phyloP scores from a whole-genome alignment of 2,888 invertebrate species.

The Nymphalis urticae region DNA sequence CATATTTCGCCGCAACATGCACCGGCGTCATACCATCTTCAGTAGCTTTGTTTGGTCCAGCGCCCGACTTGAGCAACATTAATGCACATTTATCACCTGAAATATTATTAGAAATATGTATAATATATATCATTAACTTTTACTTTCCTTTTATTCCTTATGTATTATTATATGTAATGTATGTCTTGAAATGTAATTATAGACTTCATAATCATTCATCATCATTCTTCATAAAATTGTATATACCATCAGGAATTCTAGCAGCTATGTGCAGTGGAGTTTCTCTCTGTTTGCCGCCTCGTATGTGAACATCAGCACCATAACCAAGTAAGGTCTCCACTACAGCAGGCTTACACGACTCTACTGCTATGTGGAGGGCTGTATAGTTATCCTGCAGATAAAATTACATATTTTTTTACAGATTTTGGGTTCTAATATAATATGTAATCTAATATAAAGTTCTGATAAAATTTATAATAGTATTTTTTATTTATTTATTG shows the following conservation, averaged over 20 bases:
- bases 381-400: constrained; percentile 95
- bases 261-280: constrained; percentile 99
- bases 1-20: constrained; percentile 96
- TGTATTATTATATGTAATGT: too few relatives aligned
- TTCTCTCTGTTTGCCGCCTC: constrained; percentile 93
- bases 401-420: neutral
- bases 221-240: too few relatives aligned
- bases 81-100: constrained; percentile 88
- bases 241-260: constrained; percentile 86
- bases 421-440: too few relatives aligned
- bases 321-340: constrained; percentile 97
- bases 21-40: constrained; percentile 98
- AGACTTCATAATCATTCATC: too few relatives aligned
- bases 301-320: constrained; percentile 98
- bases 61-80: constrained; percentile 98
- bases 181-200: neutral
- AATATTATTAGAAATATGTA: neutral
- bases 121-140: too few relatives aligned
- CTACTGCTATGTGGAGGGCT: constrained; percentile 98
- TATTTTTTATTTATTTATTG: too few relatives aligned
- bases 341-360: constrained; percentile 95
- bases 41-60: constrained; percentile 96
- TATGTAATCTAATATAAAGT: too few relatives aligned
- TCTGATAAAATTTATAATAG: too few relatives aligned
- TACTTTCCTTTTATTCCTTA: too few relatives aligned